Evolutionary conservation across 2,888 invertebrate species (phyloP).

Genomic region (Abrostola tripartita): DNA sequence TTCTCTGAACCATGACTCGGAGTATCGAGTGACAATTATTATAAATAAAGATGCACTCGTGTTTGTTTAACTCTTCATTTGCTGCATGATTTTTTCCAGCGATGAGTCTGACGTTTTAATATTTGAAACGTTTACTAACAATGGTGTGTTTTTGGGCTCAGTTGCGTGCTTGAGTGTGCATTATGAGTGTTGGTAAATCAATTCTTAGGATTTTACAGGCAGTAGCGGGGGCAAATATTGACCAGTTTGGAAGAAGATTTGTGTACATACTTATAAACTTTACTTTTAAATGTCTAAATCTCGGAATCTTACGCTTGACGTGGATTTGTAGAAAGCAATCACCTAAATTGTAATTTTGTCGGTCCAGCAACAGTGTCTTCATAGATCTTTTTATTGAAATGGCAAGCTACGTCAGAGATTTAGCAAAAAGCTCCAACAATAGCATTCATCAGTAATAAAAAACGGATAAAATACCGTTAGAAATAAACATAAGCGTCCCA

Average conservation of each 20-base stretch:
- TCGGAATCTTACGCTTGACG: background rate
- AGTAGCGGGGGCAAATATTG: conserved; percentile 35
- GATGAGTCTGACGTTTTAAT: conserved; percentile 56
- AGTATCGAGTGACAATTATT: conserved; percentile 79
- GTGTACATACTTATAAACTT: background rate
- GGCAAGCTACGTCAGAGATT: too few relatives aligned
- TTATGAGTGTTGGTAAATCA: conserved; percentile 39
- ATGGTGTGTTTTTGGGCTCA: conserved; percentile 40
- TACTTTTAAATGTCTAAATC: conserved; percentile 1
- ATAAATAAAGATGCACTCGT: conserved; percentile 83
- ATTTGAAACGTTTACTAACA: conserved; percentile 49
- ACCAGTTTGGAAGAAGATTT: conserved; percentile 4
- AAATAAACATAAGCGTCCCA: conserved; percentile 29
- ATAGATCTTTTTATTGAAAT: too few relatives aligned
- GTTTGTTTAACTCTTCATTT: conserved; percentile 87
- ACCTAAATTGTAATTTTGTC: background rate
- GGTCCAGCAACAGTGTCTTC: background rate
- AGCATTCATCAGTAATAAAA: conserved; percentile 2
- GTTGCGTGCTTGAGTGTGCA: conserved; percentile 36
- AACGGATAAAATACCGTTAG: conserved; percentile 25
- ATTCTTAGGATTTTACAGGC: conserved; percentile 44
- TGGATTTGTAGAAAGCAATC: background rate
- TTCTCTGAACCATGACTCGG: conserved; percentile 84
- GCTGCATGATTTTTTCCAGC: conserved; percentile 74
- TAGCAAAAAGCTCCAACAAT: background rate